Evolutionary conservation across 2,113 vertebrate species (phyloP), one percentile per base, ranked within the genome.

Genomic region (Ornithorhynchus anatinus): DNA sequence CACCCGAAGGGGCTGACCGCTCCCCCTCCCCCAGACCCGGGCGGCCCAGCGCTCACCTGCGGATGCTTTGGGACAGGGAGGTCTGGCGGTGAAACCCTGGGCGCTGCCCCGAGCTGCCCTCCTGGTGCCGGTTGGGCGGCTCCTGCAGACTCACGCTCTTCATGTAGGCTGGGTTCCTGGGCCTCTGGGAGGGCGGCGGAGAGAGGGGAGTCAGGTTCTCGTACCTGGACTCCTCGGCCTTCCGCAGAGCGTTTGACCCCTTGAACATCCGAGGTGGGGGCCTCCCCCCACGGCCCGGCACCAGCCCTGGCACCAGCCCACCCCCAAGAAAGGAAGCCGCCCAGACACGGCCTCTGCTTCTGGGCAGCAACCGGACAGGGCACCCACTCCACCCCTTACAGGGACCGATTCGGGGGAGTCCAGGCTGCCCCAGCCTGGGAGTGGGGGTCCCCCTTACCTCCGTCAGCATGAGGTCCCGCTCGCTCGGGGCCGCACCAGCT

Each of bases 21-120:
- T 33, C 29, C 12, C 27, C 22, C 4, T 35, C 43, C 42, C 67
- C 33, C 32, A 2, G 0, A 1, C 39, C 3, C 0, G 32, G 1
- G 1, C 1, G 1, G 25, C 8, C 0, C 1, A 6, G 54, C 1
- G 8, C 81, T 94, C 89, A 98, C 97, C 87, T 97, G 88, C 95
- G 94, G 76, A 99, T 98, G 86, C 96, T 98, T 81, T 98, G 96
- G 19, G 97, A 96, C 54, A 99, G 90, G 3, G 97, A 98, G 0
- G 94, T 94, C 85, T 97, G 96, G 50, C 96, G 88, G 11, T 81
- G 89, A 69, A 97, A 94, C 56, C 89, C 89, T 0, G 90, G 84
- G 22, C 36, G 93, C 68, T 88, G 94, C 47, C 94, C 92, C 0
- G 37, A 36, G 63, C 61, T 25, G 67, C 63, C 38, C 0, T 84